phyloP scores from a whole-genome alignment of 2,113 vertebrate species.

The Cyprinodon tularosa region DNA sequence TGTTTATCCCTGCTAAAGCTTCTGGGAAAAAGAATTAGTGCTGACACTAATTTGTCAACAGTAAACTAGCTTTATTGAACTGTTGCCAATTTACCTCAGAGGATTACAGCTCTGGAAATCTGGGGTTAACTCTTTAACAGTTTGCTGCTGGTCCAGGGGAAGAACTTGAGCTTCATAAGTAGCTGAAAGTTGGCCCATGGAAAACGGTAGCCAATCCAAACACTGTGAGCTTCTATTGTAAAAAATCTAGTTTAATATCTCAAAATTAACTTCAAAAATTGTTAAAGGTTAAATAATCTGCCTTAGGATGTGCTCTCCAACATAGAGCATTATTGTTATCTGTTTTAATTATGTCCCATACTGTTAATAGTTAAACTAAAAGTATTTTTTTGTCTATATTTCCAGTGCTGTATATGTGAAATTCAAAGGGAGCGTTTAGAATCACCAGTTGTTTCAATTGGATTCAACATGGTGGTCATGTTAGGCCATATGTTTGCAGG shows the following conservation, averaged over 20 bases:
- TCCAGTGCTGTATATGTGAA: background rate
- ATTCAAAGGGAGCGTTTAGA: background rate
- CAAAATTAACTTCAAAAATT: background rate
- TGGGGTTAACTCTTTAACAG: background rate
- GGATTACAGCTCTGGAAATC: background rate
- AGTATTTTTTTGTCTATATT: background rate
- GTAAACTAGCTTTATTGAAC: background rate
- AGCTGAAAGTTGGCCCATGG: background rate
- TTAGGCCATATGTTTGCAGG: no score
- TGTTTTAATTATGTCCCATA: no score
- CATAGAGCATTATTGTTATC: no score
- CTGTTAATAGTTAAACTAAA: no score
- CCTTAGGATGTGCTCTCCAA: background rate
- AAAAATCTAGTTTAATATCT: background rate
- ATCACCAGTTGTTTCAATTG: background rate
- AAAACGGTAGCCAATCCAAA: background rate
- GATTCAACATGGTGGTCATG: background rate
- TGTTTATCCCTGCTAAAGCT: background rate
- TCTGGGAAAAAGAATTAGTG: background rate
- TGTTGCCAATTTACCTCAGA: background rate
- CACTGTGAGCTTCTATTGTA: background rate
- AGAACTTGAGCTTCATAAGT: background rate
- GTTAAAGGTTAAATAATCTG: background rate
- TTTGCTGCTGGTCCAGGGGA: no score
- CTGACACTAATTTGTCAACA: background rate